Conservation (phyloP, 2,888 invertebrate species). For the Epinotia ramella region DNA sequence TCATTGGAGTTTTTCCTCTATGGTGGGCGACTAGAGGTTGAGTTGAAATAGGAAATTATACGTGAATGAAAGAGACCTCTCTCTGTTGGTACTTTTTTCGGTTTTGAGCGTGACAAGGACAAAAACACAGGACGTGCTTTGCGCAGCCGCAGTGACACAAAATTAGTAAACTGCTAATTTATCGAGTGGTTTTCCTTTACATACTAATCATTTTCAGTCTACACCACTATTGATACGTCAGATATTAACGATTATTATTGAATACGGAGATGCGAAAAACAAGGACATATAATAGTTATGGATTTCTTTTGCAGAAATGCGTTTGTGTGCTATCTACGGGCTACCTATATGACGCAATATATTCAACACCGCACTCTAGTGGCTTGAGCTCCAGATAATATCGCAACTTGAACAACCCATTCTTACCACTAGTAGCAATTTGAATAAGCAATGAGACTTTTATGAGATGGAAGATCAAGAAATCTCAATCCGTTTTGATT, state of each 20-base stretch:
- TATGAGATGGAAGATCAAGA: neutral
- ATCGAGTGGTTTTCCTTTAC: constrained; percentile 61
- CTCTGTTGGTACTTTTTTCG: neutral
- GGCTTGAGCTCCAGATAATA: constrained; percentile 14
- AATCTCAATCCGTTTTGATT: constrained; percentile 8
- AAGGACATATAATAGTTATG: neutral
- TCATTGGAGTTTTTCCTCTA: too few species aligned
- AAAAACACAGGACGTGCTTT: constrained; percentile 28
- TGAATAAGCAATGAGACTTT: constrained; percentile 26
- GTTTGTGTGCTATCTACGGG: neutral
- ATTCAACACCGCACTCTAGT: neutral
- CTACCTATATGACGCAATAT: neutral
- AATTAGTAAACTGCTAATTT: constrained; percentile 52
- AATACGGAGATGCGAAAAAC: neutral
- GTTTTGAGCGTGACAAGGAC: constrained; percentile 30
- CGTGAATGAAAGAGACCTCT: too few species aligned
- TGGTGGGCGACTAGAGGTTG: too few species aligned
- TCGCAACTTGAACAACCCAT: constrained; percentile 19
- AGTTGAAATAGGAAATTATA: too few species aligned
- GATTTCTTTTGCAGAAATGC: neutral
- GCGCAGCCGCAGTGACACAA: constrained; percentile 17
- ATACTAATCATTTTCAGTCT: neutral
- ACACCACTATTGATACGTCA: neutral
- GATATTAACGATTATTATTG: neutral
- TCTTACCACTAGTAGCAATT: constrained; percentile 18